Conservation (phyloP, 2,113 vertebrate genomes). For the Paramormyrops kingsleyae region DNA sequence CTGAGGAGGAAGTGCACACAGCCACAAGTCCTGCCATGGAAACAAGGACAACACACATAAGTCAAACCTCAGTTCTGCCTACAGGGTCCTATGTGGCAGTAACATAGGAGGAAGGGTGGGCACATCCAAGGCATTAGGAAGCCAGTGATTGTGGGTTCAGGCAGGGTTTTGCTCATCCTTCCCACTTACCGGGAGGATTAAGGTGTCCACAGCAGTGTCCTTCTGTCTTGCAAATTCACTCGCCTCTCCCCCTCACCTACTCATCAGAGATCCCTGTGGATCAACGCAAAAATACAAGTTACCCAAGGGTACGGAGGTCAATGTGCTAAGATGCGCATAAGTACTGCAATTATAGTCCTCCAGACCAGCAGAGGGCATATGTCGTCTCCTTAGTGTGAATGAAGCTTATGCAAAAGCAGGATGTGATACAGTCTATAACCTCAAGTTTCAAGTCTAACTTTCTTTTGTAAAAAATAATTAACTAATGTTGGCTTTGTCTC, state of each 20-base stretch:
- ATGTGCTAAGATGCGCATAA: not conserved
- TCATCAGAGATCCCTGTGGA: constrained; percentile 44
- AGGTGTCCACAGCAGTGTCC: not conserved
- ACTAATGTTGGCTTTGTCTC: no score
- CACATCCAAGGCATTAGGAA: not conserved
- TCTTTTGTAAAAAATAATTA: no score
- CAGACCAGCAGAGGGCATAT: no score
- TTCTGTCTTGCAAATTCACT: constrained; percentile 5
- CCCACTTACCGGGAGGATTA: constrained; percentile 40
- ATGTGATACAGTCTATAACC: no score
- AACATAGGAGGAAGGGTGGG: not conserved
- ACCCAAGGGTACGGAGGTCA: not conserved
- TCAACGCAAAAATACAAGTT: constrained; percentile 18
- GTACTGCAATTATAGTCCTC: no score
- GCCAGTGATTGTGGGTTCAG: not conserved
- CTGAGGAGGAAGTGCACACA: constrained; percentile 18
- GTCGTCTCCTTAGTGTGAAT: no score
- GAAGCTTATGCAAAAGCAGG: no score
- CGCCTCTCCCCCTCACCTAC: constrained; percentile 26
- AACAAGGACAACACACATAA: not conserved
- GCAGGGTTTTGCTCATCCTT: not conserved
- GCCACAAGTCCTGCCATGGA: constrained; percentile 36
- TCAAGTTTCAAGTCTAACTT: no score
- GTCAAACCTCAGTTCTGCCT: not conserved
- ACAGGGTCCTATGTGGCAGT: not conserved